Evolutionary conservation across 1,140 invertebrate genomes (phyloP).

Genomic region (Sarcophaga bullata): DNA sequence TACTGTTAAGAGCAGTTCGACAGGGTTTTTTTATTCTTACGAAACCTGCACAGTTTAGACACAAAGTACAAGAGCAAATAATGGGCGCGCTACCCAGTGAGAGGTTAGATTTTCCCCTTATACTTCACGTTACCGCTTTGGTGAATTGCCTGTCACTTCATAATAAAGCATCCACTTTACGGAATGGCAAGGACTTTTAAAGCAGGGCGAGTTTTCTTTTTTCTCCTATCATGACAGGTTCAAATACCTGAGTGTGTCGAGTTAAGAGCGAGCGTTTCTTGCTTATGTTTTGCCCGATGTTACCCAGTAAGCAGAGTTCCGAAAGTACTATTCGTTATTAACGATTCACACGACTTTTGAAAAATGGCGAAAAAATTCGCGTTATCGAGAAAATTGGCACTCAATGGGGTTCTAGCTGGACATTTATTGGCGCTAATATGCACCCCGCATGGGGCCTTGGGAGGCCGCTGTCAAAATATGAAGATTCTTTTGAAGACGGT

Average conservation of each 20-base stretch:
- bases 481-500: background rate
- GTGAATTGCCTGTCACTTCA: slow-evolving; percentile 25
- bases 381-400: background rate
- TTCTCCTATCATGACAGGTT: background rate
- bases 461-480: slow-evolving; percentile 6
- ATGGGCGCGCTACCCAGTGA: slow-evolving; percentile 7
- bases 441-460: slow-evolving; percentile 42
- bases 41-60: slow-evolving; percentile 27
- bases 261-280: background rate
- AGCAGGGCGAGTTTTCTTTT: background rate
- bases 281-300: background rate
- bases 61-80: background rate
- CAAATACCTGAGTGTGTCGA: background rate
- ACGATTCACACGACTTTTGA: background rate
- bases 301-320: background rate
- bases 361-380: background rate
- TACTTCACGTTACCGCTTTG: slow-evolving; percentile 43
- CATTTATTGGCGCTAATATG: slow-evolving; percentile 36
- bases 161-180: background rate
- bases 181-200: background rate
- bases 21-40: no score
- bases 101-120: slow-evolving; percentile 42
- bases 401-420: background rate
- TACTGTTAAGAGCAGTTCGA: slow-evolving; percentile 25
- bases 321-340: background rate